Evolutionary conservation across 2,113 vertebrate genomes (phyloP).

Genomic region (Monopterus albus): DNA sequence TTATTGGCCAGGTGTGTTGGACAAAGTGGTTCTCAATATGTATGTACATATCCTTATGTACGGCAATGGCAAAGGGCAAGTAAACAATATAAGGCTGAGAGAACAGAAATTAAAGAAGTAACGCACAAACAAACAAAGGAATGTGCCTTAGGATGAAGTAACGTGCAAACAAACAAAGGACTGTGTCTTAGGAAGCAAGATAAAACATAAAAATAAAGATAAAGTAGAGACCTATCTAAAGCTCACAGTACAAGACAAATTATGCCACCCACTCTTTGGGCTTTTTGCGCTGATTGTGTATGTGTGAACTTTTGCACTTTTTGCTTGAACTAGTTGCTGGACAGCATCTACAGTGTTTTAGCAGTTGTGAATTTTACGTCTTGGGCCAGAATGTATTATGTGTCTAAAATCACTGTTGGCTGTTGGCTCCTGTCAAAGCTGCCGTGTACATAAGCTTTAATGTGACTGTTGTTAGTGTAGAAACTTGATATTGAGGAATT

Average conservation of each 20-base stretch:
- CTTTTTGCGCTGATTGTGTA: not conserved
- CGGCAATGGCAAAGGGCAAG: no score
- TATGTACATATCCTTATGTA: no score
- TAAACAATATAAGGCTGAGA: no score
- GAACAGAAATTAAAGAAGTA: no score
- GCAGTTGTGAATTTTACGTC: constrained; percentile 65
- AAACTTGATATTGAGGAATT: constrained; percentile 71
- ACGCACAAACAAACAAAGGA: no score
- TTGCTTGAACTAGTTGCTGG: constrained; percentile 41
- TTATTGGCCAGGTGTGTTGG: no score
- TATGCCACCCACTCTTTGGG: not conserved
- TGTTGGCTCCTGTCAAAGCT: constrained; percentile 68
- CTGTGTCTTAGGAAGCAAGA: no score
- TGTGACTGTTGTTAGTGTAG: constrained; percentile 68
- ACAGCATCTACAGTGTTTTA: constrained; percentile 53
- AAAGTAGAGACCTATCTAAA: no score
- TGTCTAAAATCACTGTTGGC: constrained; percentile 70
- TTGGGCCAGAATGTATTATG: constrained; percentile 66
- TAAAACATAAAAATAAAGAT: not conserved
- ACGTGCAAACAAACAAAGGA: no score
- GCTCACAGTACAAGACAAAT: no score
- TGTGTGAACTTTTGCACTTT: constrained; percentile 54
- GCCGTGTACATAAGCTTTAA: constrained; percentile 74
- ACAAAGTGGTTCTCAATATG: no score
- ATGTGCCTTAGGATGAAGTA: no score